Conservation (phyloP, 2,888 invertebrate genomes). For the Bruchidius siliquastri region DNA sequence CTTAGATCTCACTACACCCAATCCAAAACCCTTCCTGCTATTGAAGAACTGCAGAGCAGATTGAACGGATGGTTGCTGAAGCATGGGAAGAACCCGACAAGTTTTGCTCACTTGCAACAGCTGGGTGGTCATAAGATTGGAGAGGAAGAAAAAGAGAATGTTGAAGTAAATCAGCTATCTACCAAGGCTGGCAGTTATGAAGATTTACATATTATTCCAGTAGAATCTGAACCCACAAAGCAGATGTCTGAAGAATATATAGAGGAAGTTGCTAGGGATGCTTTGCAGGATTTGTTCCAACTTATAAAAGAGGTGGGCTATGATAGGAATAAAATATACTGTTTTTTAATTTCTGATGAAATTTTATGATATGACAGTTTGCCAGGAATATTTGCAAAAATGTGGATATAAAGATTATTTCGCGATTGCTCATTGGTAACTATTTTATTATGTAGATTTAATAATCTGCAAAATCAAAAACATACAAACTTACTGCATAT, state of each 20-base stretch:
- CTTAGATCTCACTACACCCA: slow-evolving; percentile 6
- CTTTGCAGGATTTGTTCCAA: slow-evolving; percentile 52
- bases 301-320: slow-evolving; percentile 51
- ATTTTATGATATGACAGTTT: too few species aligned
- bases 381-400: too few species aligned
- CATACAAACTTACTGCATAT: too few species aligned
- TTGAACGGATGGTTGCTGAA: slow-evolving; percentile 53
- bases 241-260: slow-evolving; percentile 44
- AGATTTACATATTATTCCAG: slow-evolving; percentile 16
- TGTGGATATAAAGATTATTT: too few species aligned
- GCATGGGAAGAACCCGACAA: slow-evolving; percentile 40
- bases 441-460: too few species aligned
- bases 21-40: slow-evolving; percentile 10
- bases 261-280: slow-evolving; percentile 44
- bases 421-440: too few species aligned
- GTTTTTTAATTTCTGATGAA: too few species aligned
- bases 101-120: slow-evolving; percentile 18
- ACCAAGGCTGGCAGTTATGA: slow-evolving; percentile 42
- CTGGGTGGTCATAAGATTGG: slow-evolving; percentile 22
- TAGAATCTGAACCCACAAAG: slow-evolving; percentile 49
- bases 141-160: slow-evolving; percentile 55
- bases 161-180: slow-evolving; percentile 34
- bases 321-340: too few species aligned
- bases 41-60: slow-evolving; percentile 26
- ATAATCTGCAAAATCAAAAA: too few species aligned